phyloP scores from a whole-genome alignment of 2,888 invertebrate genomes.

The Cenopis cana region DNA sequence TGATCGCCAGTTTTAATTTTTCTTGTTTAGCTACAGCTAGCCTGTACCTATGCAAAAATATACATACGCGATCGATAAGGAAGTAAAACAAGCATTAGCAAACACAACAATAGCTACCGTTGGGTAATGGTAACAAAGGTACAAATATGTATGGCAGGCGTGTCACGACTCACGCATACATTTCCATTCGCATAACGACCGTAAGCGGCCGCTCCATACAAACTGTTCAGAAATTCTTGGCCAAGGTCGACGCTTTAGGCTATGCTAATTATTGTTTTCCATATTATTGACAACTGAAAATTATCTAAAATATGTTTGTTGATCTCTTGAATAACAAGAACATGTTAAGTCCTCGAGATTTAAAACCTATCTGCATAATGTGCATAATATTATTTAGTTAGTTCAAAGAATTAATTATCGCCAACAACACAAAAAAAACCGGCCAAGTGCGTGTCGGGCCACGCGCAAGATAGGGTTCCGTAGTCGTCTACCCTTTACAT shows the following conservation, averaged over 20 bases:
- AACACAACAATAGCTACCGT: constrained; percentile 23
- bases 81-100: constrained; percentile 16
- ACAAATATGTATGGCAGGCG: constrained; percentile 31
- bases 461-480: too few species aligned
- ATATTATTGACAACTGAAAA: neutral
- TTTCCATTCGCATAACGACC: constrained; percentile 24
- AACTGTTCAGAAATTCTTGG: constrained; percentile 20
- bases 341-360: too few species aligned
- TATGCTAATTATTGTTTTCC: neutral
- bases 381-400: too few species aligned
- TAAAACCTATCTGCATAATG: too few species aligned
- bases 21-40: too few species aligned
- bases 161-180: constrained; percentile 23
- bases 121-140: constrained; percentile 36
- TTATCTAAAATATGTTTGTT: neutral
- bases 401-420: too few species aligned
- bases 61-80: constrained; percentile 10
- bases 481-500: too few species aligned
- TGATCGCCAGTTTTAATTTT: too few species aligned
- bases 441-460: too few species aligned
- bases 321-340: too few species aligned
- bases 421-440: too few species aligned
- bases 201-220: neutral
- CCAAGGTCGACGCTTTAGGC: constrained; percentile 5
- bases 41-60: neutral